A percentile compares a stretch with the other conserved stretches of the same genome.
phyloP scores from a whole-genome alignment of 2,888 invertebrate genomes.

The Heteromyza rotundicornis region DNA sequence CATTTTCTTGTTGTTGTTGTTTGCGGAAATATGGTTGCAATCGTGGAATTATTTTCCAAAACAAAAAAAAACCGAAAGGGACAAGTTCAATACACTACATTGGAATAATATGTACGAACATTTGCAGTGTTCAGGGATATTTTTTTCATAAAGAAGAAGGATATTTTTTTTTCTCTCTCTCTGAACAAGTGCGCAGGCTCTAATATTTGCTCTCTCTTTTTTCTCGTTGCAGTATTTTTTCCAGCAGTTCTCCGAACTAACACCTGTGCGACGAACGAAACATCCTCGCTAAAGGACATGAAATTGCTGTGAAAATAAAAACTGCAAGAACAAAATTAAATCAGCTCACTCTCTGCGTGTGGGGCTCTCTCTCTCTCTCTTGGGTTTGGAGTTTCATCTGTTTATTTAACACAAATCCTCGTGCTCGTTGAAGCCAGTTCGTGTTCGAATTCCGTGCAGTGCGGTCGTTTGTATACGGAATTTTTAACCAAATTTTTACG shows the following conservation, averaged over 20 bases:
- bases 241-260: background rate
- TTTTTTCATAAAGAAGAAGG: slow-evolving; percentile 1
- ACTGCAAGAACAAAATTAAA: background rate
- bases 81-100: slow-evolving; percentile 23
- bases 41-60: background rate
- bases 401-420: slow-evolving; percentile 51
- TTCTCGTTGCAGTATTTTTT: slow-evolving; percentile 11
- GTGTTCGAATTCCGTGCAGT: slow-evolving; percentile 44
- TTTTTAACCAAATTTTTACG: background rate
- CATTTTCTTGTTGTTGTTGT: slow-evolving; percentile 10
- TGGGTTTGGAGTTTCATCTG: slow-evolving; percentile 25
- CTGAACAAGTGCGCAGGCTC: slow-evolving; percentile 9
- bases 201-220: slow-evolving; percentile 9
- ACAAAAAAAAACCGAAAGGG: background rate
- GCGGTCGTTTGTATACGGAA: slow-evolving; percentile 23
- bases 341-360: background rate
- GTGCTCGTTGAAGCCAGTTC: slow-evolving; percentile 42
- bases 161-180: background rate
- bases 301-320: background rate
- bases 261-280: slow-evolving; percentile 6
- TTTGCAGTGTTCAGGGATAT: background rate
- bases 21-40: slow-evolving; percentile 16
- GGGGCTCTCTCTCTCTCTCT: background rate
- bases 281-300: background rate
- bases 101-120: background rate